phyloP scores from a whole-genome alignment of 2,797 vertebrate species.

The Alauda arvensis region DNA sequence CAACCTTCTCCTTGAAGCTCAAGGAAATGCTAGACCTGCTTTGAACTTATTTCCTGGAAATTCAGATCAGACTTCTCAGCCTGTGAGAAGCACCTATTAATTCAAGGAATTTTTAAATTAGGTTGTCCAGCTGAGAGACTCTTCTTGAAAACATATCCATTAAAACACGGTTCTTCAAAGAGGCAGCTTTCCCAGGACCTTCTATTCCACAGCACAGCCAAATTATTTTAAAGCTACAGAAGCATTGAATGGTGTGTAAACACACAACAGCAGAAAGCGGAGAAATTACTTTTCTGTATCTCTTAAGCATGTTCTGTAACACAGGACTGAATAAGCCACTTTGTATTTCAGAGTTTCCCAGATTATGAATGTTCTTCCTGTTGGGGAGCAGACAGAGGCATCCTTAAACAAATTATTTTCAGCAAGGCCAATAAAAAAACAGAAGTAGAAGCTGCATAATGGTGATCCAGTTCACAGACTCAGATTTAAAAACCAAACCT shows the following conservation, averaged over 20 bases:
- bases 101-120: not conserved
- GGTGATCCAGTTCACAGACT: not conserved
- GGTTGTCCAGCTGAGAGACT: not conserved
- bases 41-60: not conserved
- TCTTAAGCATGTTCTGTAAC: not conserved
- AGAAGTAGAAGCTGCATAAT: not conserved
- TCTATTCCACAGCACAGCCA: not conserved
- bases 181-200: not conserved
- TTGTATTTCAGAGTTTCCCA: not conserved
- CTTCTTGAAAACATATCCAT: not conserved
- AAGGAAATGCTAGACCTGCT: not conserved
- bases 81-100: not conserved
- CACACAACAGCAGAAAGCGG: not conserved
- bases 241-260: not conserved
- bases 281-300: not conserved
- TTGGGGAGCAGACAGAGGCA: not conserved
- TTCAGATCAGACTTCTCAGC: not conserved
- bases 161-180: not conserved
- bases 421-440: not conserved
- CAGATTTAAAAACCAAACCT: not conserved
- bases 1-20: not conserved
- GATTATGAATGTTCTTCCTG: not conserved
- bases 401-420: not conserved
- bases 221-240: not conserved
- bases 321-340: not conserved